Evolutionary conservation across 2,888 invertebrate species (phyloP).

Genomic region (Troglohyphantes excavatus): DNA sequence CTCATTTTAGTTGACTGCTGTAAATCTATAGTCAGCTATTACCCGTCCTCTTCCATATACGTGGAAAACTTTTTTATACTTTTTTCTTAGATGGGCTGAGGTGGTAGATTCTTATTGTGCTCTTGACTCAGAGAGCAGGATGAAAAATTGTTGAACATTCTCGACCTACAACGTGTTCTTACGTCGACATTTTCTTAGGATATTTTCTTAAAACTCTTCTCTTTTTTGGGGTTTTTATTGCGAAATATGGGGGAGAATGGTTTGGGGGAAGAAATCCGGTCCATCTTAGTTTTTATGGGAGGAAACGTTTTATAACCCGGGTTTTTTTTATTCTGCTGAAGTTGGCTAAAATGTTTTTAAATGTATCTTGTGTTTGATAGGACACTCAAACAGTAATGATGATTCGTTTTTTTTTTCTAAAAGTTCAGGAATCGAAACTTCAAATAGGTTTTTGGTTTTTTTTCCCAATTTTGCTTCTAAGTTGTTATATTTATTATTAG

Average conservation of each 20-base stretch:
- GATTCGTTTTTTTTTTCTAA: no score
- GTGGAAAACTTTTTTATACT: not conserved
- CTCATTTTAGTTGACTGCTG: conserved; percentile 46
- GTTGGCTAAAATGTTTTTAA: conserved; percentile 9
- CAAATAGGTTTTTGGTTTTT: no score
- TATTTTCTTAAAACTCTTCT: not conserved
- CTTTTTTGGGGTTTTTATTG: conserved; percentile 37
- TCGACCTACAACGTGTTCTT: conserved; percentile 40
- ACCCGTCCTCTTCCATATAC: not conserved
- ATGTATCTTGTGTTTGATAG: not conserved
- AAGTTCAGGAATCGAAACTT: no score
- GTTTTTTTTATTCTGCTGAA: not conserved
- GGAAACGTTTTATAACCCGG: conserved; percentile 28
- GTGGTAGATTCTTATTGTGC: conserved; percentile 24
- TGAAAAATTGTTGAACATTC: conserved; percentile 58
- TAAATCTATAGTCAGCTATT: conserved; percentile 35
- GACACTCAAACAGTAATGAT: conserved; percentile 9
- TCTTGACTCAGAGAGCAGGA: conserved; percentile 32
- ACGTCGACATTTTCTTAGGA: conserved; percentile 29
- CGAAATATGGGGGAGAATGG: conserved; percentile 37
- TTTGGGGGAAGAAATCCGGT: not conserved
- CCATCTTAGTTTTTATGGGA: conserved; percentile 29
- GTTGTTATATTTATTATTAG: no score
- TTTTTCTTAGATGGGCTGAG: not conserved
- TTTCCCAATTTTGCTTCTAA: no score